These are phyloP conservation scores for Anas georgica DNA, from an alignment of 2,797 vertebrate species.

Conservation along the genomic window DNA sequence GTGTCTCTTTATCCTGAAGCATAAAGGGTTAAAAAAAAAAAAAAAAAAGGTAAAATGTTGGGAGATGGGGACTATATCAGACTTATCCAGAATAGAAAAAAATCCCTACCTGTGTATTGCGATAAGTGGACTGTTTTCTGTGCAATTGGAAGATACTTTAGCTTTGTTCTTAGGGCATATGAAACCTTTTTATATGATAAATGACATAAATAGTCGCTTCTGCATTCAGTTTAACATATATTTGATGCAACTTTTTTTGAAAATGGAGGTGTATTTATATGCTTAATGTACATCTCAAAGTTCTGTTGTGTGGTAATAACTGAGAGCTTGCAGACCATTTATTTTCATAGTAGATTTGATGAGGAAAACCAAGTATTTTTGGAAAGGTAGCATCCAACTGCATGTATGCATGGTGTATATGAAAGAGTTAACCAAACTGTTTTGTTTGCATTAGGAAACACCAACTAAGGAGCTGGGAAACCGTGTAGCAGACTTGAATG, in stretches of 20 bases:
- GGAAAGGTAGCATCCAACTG: not conserved
- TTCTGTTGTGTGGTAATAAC: not conserved
- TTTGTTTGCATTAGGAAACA: constrained; percentile 85
- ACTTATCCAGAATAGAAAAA: not conserved
- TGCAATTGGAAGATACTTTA: not conserved
- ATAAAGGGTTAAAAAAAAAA: not conserved
- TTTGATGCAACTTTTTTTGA: not conserved
- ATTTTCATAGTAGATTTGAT: not conserved
- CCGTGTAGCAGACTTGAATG: constrained; percentile 78
- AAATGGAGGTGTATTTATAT: rapidly evolving
- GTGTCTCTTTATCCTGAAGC: not conserved
- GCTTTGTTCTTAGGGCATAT: not conserved
- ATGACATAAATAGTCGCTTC: not conserved
- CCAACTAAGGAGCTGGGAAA: constrained; percentile 95
- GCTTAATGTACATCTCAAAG: not conserved
- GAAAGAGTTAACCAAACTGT: not conserved
- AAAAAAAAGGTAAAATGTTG: not conserved
- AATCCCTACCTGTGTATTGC: not conserved
- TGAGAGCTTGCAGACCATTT: not conserved
- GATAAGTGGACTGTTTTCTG: not conserved
- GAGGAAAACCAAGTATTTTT: not conserved
- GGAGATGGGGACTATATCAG: not conserved
- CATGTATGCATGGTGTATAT: not conserved
- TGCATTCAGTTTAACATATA: not conserved
- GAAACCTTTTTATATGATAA: not conserved